Conservation (phyloP, 1,140 invertebrate species). For the Battus philenor region DNA sequence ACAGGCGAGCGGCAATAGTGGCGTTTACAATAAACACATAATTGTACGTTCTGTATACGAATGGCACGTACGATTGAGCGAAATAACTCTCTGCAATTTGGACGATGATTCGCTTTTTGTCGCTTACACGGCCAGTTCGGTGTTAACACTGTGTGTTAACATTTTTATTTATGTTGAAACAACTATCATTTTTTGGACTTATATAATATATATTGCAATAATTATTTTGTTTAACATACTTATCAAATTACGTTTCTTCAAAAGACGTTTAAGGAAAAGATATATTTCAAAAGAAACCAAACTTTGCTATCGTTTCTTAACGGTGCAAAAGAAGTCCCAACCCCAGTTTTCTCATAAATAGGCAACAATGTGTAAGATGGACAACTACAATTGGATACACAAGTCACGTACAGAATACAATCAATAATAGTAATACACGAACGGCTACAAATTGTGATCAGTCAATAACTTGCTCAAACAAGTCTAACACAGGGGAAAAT, state of each 20-base stretch:
- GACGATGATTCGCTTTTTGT: constrained; percentile 53
- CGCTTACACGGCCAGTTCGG: constrained; percentile 31
- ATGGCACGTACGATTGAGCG: constrained; percentile 67
- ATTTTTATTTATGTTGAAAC: constrained; percentile 10
- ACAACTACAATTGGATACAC: constrained; percentile 56
- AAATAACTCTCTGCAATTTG: constrained; percentile 63
- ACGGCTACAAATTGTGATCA: constrained; percentile 59
- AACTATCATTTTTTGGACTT: too few relatives aligned
- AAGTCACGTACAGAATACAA: constrained; percentile 68
- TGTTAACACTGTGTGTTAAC: constrained; percentile 11
- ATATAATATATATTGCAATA: too few relatives aligned
- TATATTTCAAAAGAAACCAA: too few relatives aligned
- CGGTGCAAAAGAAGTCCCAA: neutral
- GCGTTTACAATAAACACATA: constrained; percentile 75
- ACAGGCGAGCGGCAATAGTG: constrained; percentile 64
- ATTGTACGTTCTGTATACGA: constrained; percentile 69
- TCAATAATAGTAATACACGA: constrained; percentile 74
- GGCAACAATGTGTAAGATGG: constrained; percentile 11
- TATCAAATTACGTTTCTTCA: too few relatives aligned
- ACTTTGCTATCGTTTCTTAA: too few relatives aligned
- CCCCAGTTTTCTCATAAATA: neutral
- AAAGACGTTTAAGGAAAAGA: too few relatives aligned
- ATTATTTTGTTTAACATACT: too few relatives aligned
- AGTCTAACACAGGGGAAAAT: constrained; percentile 26
- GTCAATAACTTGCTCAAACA: constrained; percentile 72